Evolutionary conservation across 2,113 vertebrate species (phyloP).

Genomic region (Bubo blakistoni): DNA sequence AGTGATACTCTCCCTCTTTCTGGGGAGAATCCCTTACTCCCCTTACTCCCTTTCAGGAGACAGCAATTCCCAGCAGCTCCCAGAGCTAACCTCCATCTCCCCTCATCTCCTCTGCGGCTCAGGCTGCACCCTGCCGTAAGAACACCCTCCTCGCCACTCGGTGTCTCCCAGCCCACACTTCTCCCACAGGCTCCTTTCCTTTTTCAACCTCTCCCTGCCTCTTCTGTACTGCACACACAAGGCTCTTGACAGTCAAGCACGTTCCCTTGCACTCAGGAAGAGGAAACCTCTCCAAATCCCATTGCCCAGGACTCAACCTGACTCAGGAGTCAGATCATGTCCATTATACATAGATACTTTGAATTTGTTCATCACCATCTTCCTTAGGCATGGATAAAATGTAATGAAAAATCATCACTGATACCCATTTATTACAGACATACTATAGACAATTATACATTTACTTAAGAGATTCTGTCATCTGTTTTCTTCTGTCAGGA

Average conservation of each 20-base stretch:
- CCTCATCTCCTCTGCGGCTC: not conserved
- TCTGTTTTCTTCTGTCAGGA: not conserved
- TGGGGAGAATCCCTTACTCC: not conserved
- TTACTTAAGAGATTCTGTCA: not conserved
- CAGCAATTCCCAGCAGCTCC: not conserved
- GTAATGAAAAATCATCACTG: not conserved
- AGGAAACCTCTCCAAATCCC: not conserved
- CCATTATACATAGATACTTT: not conserved
- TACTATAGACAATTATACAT: not conserved
- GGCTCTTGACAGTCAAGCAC: not conserved
- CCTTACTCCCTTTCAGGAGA: not conserved
- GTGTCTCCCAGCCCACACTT: fast-evolving
- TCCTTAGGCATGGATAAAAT: not conserved
- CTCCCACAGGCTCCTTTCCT: not conserved
- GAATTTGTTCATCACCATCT: not conserved
- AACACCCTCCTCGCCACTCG: fast-evolving
- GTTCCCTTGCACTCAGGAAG: not conserved
- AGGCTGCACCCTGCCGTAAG: not conserved
- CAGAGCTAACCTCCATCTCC: not conserved
- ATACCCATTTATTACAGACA: not conserved
- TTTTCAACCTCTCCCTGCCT: not conserved
- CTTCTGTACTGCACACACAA: not conserved
- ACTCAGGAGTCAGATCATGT: fast-evolving
- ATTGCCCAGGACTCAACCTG: not conserved
- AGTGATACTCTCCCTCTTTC: not conserved